Evolutionary conservation across 2,797 vertebrate species (phyloP).

Genomic region (Acanthurus lineatus): DNA sequence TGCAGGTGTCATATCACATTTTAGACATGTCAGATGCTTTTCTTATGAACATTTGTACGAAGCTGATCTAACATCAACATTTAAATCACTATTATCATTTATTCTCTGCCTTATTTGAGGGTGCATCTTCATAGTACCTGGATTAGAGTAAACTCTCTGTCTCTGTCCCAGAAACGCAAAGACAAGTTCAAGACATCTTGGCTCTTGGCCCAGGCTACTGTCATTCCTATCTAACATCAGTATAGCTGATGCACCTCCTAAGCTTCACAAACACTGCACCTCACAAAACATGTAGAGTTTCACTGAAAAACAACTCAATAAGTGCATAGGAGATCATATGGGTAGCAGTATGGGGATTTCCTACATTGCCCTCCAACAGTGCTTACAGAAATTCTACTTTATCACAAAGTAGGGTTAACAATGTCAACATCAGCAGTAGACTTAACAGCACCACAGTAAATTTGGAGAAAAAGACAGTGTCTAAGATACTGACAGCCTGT

Average conservation of each 20-base stretch:
- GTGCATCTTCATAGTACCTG: slow-evolving; percentile 30
- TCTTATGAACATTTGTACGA: neutral
- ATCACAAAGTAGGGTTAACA: neutral
- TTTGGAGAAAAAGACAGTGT: neutral
- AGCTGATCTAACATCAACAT: neutral
- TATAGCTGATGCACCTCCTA: neutral
- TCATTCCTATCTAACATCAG: slow-evolving; percentile 46
- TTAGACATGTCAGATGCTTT: slow-evolving; percentile 13
- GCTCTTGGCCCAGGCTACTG: slow-evolving; percentile 39
- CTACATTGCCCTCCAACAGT: neutral
- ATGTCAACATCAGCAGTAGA: neutral
- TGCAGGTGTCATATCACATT: slow-evolving; percentile 3
- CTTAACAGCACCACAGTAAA: neutral
- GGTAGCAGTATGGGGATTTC: neutral
- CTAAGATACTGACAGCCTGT: too few species aligned
- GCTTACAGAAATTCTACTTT: neutral
- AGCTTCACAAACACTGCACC: neutral
- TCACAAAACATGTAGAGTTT: too few species aligned
- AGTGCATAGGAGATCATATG: neutral
- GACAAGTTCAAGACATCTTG: slow-evolving; percentile 67
- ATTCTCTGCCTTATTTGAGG: slow-evolving; percentile 22
- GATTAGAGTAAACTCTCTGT: slow-evolving; percentile 54
- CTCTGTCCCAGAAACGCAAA: slow-evolving; percentile 56
- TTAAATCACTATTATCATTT: slow-evolving; percentile 9
- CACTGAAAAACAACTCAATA: neutral